phyloP scores from a whole-genome alignment of 2,113 vertebrate species.

The Neoarius graeffei region DNA sequence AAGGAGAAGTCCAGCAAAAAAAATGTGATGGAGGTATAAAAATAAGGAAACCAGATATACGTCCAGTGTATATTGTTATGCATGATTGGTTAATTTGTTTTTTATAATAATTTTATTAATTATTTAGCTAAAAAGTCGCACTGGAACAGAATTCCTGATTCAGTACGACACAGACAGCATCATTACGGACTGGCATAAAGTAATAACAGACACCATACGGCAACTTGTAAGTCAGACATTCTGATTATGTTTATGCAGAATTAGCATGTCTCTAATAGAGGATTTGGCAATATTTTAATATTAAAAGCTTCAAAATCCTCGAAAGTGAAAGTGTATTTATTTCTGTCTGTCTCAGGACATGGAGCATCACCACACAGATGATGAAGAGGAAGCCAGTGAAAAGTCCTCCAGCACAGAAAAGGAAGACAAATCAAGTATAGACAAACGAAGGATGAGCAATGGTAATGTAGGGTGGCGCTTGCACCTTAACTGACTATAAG shows the following conservation, averaged over 20 bases:
- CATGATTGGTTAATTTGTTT: not conserved
- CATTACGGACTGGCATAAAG: conserved; percentile 84
- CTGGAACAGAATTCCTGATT: conserved; percentile 86
- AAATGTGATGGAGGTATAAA: conserved; percentile 88
- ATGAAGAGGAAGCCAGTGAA: conserved; percentile 73
- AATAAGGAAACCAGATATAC: not conserved
- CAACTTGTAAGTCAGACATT: conserved; percentile 72
- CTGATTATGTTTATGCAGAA: not conserved
- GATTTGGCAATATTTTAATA: not conserved
- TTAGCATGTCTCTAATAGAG: not conserved
- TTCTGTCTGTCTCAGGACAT: conserved; percentile 20
- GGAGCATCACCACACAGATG: conserved; percentile 55
- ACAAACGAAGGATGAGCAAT: conserved; percentile 72
- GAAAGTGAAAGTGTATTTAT: not conserved
- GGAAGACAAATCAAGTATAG: conserved; percentile 63
- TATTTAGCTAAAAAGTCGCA: conserved; percentile 81
- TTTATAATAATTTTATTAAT: not conserved
- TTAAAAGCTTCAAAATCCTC: not conserved
- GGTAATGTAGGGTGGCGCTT: conserved; percentile 4
- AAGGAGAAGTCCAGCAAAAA: conserved; percentile 96
- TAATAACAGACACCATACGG: conserved; percentile 80
- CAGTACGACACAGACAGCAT: conserved; percentile 94
- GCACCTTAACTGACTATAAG: not conserved
- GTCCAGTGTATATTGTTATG: not conserved
- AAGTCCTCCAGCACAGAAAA: conserved; percentile 69